Percentiles rank a stretch among this genome's conserved stretches.
phyloP scores from a whole-genome alignment of 2,113 vertebrate genomes.

The Dicentrarchus labrax region DNA sequence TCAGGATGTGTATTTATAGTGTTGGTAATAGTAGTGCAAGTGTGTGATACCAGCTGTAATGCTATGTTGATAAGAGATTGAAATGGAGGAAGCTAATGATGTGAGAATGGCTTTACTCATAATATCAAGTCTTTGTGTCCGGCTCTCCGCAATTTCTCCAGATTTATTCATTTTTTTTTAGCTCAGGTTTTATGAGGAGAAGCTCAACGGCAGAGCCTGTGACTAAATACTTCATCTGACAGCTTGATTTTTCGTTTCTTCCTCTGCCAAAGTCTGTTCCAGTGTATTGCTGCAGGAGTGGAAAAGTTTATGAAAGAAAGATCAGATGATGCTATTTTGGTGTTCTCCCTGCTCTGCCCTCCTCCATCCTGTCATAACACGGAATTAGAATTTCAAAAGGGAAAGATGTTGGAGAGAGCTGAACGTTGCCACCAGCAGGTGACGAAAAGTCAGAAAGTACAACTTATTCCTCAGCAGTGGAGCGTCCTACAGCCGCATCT shows the following conservation, averaged over 20 bases:
- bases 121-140: background rate
- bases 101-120: background rate
- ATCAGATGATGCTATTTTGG: conserved; percentile 77
- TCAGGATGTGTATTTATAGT: conserved; percentile 59
- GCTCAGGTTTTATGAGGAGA: conserved; percentile 19
- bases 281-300: conserved; percentile 66
- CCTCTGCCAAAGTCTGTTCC: conserved; percentile 50
- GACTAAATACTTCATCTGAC: conserved; percentile 54
- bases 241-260: conserved; percentile 44
- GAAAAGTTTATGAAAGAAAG: conserved; percentile 78
- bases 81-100: background rate
- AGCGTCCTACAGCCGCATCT: background rate
- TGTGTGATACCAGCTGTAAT: conserved; percentile 26
- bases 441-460: conserved; percentile 11
- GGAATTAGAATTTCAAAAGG: conserved; percentile 61
- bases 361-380: conserved; percentile 60
- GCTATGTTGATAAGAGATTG: conserved; percentile 9
- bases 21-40: conserved; percentile 22
- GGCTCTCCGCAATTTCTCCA: background rate
- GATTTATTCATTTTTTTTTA: background rate
- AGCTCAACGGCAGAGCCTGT: conserved; percentile 15
- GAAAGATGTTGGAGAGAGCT: conserved; percentile 42
- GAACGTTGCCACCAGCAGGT: conserved; percentile 29
- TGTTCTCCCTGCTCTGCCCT: conserved; percentile 54
- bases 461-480: background rate